A percentile compares a stretch with the other conserved stretches of the same genome.
Evolutionary conservation across 2,888 invertebrate genomes (phyloP).

Genomic region (Nemoura dubitans): DNA sequence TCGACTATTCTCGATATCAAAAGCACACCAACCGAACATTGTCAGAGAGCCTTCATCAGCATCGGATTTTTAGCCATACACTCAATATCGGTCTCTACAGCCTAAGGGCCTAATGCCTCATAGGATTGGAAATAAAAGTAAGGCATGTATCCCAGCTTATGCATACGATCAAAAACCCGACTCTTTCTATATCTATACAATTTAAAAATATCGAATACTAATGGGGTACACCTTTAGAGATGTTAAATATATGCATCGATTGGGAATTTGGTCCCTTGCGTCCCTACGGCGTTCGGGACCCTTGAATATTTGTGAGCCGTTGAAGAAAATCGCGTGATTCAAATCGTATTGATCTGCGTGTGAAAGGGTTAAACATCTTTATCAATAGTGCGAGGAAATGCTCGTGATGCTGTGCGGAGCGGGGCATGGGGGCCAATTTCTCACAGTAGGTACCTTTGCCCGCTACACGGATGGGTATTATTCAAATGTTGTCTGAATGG

Average conservation of each 20-base stretch:
- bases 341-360: conserved; percentile 38
- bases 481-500: neutral
- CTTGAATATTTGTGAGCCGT: conserved; percentile 14
- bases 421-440: conserved; percentile 4
- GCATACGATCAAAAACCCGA: neutral
- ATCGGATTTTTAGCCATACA: neutral
- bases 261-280: neutral
- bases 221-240: conserved; percentile 27
- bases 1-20: conserved; percentile 14
- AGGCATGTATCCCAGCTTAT: neutral
- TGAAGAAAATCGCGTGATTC: conserved; percentile 20
- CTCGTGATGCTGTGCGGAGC: neutral
- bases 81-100: neutral
- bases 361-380: conserved; percentile 39
- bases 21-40: neutral
- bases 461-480: conserved; percentile 1
- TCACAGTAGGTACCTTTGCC: neutral
- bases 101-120: neutral
- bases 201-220: conserved; percentile 29
- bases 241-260: conserved; percentile 32
- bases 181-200: conserved; percentile 7
- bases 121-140: neutral
- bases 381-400: conserved; percentile 17
- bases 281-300: neutral
- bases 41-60: neutral